A percentile compares a stretch with the other conserved stretches of the same genome.
Conservation (phyloP, 2,113 vertebrate species). For the Pluvianellus socialis region DNA sequence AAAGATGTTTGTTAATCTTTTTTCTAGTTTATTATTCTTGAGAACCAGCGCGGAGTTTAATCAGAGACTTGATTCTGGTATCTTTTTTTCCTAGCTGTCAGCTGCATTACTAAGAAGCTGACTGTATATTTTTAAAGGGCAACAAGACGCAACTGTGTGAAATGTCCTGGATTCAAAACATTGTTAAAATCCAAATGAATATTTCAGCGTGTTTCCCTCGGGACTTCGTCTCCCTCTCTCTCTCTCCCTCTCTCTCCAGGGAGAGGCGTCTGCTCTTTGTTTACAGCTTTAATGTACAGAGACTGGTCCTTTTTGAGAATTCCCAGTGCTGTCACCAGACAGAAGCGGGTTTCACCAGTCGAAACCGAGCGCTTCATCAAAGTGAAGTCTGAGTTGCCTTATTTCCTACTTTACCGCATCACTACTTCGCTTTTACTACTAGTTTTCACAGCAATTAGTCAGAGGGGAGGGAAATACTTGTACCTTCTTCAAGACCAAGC, state of each 20-base stretch:
- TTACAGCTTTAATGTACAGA: conserved; percentile 45
- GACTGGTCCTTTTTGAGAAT: accelerated
- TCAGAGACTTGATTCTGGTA: background rate
- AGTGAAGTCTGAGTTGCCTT: conserved; percentile 10
- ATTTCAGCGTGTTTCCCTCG: background rate
- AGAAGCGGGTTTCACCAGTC: background rate
- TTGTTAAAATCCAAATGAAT: background rate
- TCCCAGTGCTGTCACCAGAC: background rate
- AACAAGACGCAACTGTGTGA: background rate
- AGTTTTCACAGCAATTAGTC: background rate
- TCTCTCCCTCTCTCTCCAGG: too few relatives aligned
- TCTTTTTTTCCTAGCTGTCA: background rate
- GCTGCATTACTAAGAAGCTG: conserved; percentile 31
- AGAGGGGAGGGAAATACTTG: background rate
- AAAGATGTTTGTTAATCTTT: conserved; percentile 8
- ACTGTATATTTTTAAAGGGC: background rate
- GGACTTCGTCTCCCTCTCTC: background rate
- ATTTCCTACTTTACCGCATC: background rate
- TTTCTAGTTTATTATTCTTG: conserved; percentile 38
- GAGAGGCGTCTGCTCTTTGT: background rate
- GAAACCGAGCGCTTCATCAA: background rate
- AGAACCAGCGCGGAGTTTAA: background rate
- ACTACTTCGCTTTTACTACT: background rate
- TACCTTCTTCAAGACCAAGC: background rate
- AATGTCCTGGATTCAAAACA: background rate